Evolutionary conservation across 1,140 invertebrate species (phyloP).

Genomic region (Euura saliciscinereae): DNA sequence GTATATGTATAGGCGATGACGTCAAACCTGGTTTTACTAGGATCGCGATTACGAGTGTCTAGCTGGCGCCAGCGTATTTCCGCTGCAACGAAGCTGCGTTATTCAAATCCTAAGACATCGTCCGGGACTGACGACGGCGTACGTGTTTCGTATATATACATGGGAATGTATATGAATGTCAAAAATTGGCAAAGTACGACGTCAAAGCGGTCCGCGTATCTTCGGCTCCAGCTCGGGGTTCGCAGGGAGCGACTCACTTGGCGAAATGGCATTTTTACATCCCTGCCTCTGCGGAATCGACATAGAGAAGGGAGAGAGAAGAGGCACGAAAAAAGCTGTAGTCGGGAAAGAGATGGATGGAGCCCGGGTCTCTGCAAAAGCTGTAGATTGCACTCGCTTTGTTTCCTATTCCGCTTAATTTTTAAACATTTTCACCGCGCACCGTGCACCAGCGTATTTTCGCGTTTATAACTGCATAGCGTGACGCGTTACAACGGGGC

Average conservation of each 20-base stretch:
- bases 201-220: background rate
- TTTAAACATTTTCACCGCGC: background rate
- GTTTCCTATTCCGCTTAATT: background rate
- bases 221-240: too few relatives aligned
- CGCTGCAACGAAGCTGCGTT: background rate
- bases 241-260: too few relatives aligned
- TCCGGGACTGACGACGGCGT: background rate
- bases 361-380: background rate
- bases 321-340: background rate
- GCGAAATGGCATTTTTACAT: background rate
- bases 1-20: background rate
- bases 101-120: constrained; percentile 3
- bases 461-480: background rate
- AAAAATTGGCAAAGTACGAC: background rate
- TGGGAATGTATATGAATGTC: background rate
- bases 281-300: background rate
- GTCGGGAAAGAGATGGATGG: background rate
- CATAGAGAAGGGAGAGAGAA: background rate
- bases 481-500: background rate
- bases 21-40: constrained; percentile 2
- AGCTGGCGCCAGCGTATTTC: background rate
- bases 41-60: constrained; percentile 6
- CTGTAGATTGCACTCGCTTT: background rate
- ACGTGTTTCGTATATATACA: background rate
- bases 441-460: too few relatives aligned